A percentile compares a stretch with the other conserved stretches of the same genome.
Evolutionary conservation across 2,797 vertebrate genomes (phyloP).

Genomic region (Malurus splendens): DNA sequence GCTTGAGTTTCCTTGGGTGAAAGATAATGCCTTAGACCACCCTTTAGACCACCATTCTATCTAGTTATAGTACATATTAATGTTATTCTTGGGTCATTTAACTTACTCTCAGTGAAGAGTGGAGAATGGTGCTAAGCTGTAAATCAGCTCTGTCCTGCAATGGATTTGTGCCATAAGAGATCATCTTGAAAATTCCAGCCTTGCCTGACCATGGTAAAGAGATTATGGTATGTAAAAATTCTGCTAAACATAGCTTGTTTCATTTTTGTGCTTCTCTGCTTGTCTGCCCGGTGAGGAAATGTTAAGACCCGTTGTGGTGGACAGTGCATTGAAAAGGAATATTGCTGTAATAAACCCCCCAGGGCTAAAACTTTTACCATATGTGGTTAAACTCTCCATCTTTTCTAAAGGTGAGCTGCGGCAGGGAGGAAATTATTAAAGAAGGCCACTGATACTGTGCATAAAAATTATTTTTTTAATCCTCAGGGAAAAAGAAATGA

Average conservation of each 20-base stretch:
- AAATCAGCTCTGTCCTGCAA: conserved; percentile 73
- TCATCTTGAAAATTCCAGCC: conserved; percentile 67
- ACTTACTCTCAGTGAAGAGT: conserved; percentile 68
- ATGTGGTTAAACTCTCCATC: background rate
- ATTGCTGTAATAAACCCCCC: background rate
- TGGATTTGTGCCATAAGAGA: conserved; percentile 73
- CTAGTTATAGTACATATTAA: conserved; percentile 67
- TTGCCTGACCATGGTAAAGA: conserved; percentile 68
- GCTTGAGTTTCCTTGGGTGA: conserved; percentile 71
- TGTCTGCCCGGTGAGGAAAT: conserved; percentile 40
- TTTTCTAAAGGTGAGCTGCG: conserved; percentile 34
- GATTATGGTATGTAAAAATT: conserved; percentile 65
- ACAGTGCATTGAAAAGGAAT: conserved; percentile 36
- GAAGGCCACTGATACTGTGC: conserved; percentile 19
- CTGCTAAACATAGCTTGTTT: conserved; percentile 64
- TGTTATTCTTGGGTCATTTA: conserved; percentile 79
- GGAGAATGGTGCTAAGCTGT: conserved; percentile 65
- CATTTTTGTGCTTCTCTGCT: conserved; percentile 50
- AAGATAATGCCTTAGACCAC: conserved; percentile 72
- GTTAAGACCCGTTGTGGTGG: conserved; percentile 48
- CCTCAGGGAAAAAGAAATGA: conserved; percentile 3
- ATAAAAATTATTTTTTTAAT: conserved; percentile 51
- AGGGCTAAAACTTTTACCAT: conserved; percentile 39
- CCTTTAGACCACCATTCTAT: conserved; percentile 66
- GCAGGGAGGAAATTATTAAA: conserved; percentile 33